A percentile compares a stretch with the other conserved stretches of the same genome.
These are phyloP conservation scores for Amazona ochrocephala DNA, from an alignment of 2,797 vertebrate genomes.

Conservation along the genomic window DNA sequence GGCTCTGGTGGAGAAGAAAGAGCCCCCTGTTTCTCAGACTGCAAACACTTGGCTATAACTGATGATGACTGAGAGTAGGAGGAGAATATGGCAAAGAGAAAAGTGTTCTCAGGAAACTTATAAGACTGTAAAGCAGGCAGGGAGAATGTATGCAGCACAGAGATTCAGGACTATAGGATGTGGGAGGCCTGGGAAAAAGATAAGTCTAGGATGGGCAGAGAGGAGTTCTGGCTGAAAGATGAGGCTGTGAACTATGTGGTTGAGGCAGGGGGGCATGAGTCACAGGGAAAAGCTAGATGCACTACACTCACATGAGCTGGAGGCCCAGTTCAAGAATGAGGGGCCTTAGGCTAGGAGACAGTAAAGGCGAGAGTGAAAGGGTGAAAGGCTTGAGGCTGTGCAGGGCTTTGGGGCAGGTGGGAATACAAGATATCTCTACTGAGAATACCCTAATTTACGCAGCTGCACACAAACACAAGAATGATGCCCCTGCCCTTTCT, in stretches of 20 bases:
- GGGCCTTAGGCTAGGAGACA: not conserved
- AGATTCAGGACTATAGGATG: not conserved
- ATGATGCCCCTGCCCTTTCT: not conserved
- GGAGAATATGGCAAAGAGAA: not conserved
- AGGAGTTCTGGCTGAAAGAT: not conserved
- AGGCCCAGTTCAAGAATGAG: not conserved
- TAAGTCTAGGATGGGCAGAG: not conserved
- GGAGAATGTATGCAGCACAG: not conserved
- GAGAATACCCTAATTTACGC: not conserved
- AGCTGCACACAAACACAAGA: not conserved
- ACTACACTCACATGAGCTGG: not conserved
- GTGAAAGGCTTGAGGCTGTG: not conserved
- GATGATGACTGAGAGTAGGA: not conserved
- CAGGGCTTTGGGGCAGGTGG: not conserved
- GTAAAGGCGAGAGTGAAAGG: not conserved
- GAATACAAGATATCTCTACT: not conserved
- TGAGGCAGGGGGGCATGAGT: fast-evolving
- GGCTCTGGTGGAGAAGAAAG: not conserved
- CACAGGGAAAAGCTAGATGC: not conserved
- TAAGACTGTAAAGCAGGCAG: not conserved
- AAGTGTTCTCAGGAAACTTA: not conserved
- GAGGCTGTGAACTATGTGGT: not conserved
- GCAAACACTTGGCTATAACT: not conserved
- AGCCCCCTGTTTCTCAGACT: not conserved
- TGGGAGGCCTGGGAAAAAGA: not conserved